A percentile compares a stretch with the other conserved stretches of the same genome.
These are phyloP conservation scores for Leptinotarsa texana DNA, from an alignment of 1,140 invertebrate species.

Conservation along the genomic window DNA sequence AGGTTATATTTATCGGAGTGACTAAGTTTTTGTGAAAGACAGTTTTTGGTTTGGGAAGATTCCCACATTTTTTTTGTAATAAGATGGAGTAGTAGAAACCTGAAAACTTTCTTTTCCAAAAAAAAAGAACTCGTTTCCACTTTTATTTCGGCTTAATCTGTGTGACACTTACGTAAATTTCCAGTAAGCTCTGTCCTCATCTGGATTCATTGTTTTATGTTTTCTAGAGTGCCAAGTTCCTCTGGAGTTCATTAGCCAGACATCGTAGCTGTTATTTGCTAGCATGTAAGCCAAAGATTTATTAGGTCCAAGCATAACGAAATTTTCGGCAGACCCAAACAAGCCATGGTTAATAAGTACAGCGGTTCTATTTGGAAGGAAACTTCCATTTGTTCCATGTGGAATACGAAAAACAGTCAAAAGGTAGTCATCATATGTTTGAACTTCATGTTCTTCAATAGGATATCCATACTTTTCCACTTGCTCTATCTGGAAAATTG, in stretches of 20 bases:
- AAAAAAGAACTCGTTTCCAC: too few species aligned
- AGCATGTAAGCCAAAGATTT: constrained; percentile 60
- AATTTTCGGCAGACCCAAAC: constrained; percentile 67
- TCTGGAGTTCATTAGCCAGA: constrained; percentile 73
- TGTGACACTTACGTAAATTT: constrained; percentile 54
- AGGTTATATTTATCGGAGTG: too few species aligned
- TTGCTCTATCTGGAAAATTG: constrained; percentile 29
- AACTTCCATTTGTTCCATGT: constrained; percentile 27
- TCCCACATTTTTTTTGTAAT: too few species aligned
- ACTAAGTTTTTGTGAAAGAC: too few species aligned
- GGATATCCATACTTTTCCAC: constrained; percentile 43
- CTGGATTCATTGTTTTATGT: constrained; percentile 57
- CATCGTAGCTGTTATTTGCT: constrained; percentile 69
- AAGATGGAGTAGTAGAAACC: too few species aligned
- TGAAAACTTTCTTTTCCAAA: too few species aligned
- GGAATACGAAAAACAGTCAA: constrained; percentile 57
- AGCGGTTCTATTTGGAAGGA: constrained; percentile 51
- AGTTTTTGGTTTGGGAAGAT: too few species aligned
- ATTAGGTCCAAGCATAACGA: constrained; percentile 65
- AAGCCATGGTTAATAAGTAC: constrained; percentile 73
- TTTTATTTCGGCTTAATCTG: too few species aligned
- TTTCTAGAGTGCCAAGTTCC: constrained; percentile 69
- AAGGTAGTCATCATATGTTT: constrained; percentile 60
- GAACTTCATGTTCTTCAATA: constrained; percentile 44
- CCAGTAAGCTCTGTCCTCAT: constrained; percentile 61